Evolutionary conservation across 2,113 vertebrate species (phyloP).

Genomic region (Motacilla alba): DNA sequence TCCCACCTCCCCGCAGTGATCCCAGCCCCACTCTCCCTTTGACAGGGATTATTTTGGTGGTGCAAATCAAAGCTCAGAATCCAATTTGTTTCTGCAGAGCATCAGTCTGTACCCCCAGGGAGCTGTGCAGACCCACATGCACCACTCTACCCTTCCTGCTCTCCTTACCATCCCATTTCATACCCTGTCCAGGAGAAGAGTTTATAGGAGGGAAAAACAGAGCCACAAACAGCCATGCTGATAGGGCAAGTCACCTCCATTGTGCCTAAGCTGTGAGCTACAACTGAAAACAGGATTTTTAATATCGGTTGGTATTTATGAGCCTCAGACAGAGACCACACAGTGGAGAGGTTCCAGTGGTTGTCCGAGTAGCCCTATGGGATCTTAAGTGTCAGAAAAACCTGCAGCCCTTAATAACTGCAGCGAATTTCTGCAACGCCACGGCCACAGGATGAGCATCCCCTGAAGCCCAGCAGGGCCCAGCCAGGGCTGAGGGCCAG

Average conservation of each 20-base stretch:
- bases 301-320: not conserved
- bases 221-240: not conserved
- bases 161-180: not conserved
- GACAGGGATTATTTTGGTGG: not conserved
- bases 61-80: not conserved
- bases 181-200: not conserved
- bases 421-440: not conserved
- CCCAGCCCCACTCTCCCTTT: not conserved
- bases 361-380: not conserved
- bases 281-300: not conserved
- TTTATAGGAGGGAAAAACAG: not conserved
- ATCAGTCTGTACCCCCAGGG: not conserved
- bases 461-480: not conserved
- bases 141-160: not conserved
- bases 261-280: not conserved
- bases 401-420: not conserved
- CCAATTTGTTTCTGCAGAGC: not conserved
- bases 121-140: not conserved
- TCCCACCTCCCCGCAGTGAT: not conserved
- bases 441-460: not conserved
- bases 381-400: not conserved
- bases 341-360: not conserved
- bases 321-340: not conserved
- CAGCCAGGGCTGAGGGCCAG: accelerated
- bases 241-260: not conserved